Base-by-base conservation (phyloP, 2,888 invertebrate genomes). In the Autographa pulchrina region DNA sequence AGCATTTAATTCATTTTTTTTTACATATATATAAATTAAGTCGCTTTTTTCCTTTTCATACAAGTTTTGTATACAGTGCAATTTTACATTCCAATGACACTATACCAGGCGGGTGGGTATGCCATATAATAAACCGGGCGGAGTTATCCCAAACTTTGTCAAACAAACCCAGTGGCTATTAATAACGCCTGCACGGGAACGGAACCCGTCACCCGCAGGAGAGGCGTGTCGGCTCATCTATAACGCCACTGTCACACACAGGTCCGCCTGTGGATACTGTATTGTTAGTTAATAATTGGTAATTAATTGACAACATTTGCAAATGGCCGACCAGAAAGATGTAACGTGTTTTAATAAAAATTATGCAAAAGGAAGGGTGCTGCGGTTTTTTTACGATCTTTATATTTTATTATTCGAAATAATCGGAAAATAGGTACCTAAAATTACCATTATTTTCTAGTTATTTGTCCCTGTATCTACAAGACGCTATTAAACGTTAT, bases 161-260 rank as follows among this genome's bases (percentile, higher is more conserved):
- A 56, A 56, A 20, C 20, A 52, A 18, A 54, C 20, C 2, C 54
- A 54, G 54, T 3, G 18, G 13, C 20, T 13, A 18, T 25, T 20
- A 56, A 13, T 56, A 56, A 56, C 25, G n/a, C 9, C n/a, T 20
- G 54, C 20, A 8, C 60, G 31, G n/a, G 35, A 14, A 31, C 31
- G 35, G 60, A 35, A 60, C 60, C 60, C 60, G 60, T 60, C 60
- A 60, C 35, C 31, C 60, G 60, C 60, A 60, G 60, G 31, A 16
- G 8, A 60, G 60, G 60, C 60, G 60, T 60, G 60, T 14, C 54
- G 20, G 1, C 20, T 11, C 54, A 56, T 60, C 60, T 14, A 35
- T 60, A 35, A 60, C 31, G n/a, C 16, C 20, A 35, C 8, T 60
- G 60, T 60, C 32, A 7, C 16, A 35, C 11, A 32, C 32, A 60